Conservation (phyloP, 2,888 invertebrate genomes). For the Agriopis aurantiaria region DNA sequence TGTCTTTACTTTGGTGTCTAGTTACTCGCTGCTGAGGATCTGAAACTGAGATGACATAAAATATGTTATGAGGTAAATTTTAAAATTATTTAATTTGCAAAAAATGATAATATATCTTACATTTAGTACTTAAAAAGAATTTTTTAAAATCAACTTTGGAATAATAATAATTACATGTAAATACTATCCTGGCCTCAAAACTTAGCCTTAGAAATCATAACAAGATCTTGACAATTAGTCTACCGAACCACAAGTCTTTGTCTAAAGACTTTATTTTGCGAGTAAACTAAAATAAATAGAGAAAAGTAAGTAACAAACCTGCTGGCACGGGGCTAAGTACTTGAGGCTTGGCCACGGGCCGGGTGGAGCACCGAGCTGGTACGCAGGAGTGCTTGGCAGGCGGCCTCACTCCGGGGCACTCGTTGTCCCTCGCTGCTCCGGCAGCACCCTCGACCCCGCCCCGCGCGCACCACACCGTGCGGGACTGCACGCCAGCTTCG, state of each 20-base stretch:
- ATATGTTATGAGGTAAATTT: not conserved
- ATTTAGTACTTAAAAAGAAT: too few species aligned
- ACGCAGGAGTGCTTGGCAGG: constrained; percentile 75
- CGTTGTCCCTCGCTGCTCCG: constrained; percentile 72
- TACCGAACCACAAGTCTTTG: not conserved
- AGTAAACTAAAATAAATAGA: not conserved
- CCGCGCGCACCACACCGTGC: constrained; percentile 85
- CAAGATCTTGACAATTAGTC: too few species aligned
- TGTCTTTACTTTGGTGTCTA: constrained; percentile 76
- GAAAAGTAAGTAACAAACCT: constrained; percentile 51
- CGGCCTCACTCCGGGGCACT: constrained; percentile 80
- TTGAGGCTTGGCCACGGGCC: constrained; percentile 63
- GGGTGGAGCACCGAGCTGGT: constrained; percentile 70
- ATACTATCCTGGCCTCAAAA: too few species aligned
- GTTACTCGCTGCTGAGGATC: constrained; percentile 79
- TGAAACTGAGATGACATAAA: constrained; percentile 58
- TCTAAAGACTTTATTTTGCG: not conserved
- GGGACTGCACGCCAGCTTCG: constrained; percentile 82
- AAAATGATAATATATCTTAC: too few species aligned
- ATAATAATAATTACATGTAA: too few species aligned
- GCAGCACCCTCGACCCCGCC: constrained; percentile 71
- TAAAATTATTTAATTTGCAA: too few species aligned
- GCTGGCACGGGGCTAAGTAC: constrained; percentile 57
- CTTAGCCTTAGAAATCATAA: too few species aligned
- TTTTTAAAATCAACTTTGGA: too few species aligned